Evolutionary conservation across 2,888 invertebrate genomes (phyloP).

Genomic region (Cantharis flavilabris): DNA sequence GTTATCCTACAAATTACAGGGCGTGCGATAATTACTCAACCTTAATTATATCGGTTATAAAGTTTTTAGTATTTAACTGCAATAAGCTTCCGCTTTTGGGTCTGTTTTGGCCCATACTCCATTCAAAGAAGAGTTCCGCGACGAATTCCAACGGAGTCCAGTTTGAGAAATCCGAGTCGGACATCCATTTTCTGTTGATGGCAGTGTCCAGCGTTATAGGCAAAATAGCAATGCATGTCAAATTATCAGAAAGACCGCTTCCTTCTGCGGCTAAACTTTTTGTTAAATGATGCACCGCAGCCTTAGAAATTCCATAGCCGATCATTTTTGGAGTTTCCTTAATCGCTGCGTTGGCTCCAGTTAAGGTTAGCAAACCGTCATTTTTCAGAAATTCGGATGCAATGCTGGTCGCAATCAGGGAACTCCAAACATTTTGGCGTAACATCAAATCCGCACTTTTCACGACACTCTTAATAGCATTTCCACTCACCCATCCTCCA

Average conservation of each 20-base stretch:
- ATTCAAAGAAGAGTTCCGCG: conserved; percentile 83
- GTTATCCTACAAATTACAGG: not conserved
- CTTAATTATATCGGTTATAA: conserved; percentile 62
- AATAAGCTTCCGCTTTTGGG: conserved; percentile 83
- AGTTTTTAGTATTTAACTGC: conserved; percentile 82
- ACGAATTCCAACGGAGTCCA: conserved; percentile 93
- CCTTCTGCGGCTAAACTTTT: conserved; percentile 76
- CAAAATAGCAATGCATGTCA: conserved; percentile 80
- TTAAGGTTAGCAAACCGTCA: conserved; percentile 82
- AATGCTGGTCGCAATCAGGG: conserved; percentile 79
- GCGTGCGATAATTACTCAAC: not conserved
- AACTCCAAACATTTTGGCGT: conserved; percentile 95
- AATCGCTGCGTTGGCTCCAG: conserved; percentile 88
- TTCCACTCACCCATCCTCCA: conserved; percentile 95
- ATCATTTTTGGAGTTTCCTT: conserved; percentile 76
- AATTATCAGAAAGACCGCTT: conserved; percentile 81
- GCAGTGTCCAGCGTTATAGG: conserved; percentile 96
- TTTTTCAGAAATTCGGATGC: conserved; percentile 80
- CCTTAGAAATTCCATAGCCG: conserved; percentile 77
- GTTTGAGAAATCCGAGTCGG: conserved; percentile 82
- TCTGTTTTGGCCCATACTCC: conserved; percentile 75
- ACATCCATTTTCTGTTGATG: conserved; percentile 99
- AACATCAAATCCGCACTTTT: conserved; percentile 90
- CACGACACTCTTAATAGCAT: conserved; percentile 81
- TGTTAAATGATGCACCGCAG: conserved; percentile 94